phyloP scores from a whole-genome alignment of 2,888 invertebrate genomes.

The Epinotia ramella region DNA sequence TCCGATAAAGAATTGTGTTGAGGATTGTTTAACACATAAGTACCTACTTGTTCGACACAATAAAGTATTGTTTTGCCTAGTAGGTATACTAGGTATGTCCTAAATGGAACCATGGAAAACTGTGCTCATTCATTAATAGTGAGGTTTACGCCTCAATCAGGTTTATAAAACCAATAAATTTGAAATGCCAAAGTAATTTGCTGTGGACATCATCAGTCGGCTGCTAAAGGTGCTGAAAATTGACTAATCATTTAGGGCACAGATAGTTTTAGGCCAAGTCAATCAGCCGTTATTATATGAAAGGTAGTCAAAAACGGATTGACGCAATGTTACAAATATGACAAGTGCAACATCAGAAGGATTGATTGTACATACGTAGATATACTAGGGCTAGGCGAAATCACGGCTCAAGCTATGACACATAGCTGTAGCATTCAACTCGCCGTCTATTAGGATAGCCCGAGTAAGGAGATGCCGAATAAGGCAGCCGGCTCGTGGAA shows the following conservation, averaged over 20 bases:
- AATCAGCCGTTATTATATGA: too few species aligned
- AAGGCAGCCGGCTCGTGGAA: conserved; percentile 70
- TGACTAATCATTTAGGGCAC: too few species aligned
- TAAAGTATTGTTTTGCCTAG: not conserved
- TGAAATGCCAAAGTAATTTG: not conserved
- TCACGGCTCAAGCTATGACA: conserved; percentile 15
- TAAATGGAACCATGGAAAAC: not conserved
- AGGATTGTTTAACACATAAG: not conserved
- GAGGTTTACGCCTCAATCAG: not conserved
- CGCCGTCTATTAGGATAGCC: conserved; percentile 53
- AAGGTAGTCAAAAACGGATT: too few species aligned
- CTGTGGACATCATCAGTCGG: not conserved
- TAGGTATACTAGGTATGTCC: too few species aligned
- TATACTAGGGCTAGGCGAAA: not conserved
- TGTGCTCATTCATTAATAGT: not conserved
- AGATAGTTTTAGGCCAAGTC: too few species aligned
- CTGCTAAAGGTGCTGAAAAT: not conserved
- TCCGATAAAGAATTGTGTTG: not conserved
- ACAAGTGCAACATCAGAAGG: too few species aligned
- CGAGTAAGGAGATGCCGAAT: conserved; percentile 66
- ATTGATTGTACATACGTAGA: too few species aligned
- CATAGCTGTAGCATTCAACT: conserved; percentile 33
- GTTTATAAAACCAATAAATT: not conserved
- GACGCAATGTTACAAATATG: too few species aligned
- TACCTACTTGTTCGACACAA: not conserved